Percentiles rank a stretch among this genome's conserved stretches.
Conservation (phyloP, 2,113 vertebrate genomes). For the Dolichallabes microphthalmus region DNA sequence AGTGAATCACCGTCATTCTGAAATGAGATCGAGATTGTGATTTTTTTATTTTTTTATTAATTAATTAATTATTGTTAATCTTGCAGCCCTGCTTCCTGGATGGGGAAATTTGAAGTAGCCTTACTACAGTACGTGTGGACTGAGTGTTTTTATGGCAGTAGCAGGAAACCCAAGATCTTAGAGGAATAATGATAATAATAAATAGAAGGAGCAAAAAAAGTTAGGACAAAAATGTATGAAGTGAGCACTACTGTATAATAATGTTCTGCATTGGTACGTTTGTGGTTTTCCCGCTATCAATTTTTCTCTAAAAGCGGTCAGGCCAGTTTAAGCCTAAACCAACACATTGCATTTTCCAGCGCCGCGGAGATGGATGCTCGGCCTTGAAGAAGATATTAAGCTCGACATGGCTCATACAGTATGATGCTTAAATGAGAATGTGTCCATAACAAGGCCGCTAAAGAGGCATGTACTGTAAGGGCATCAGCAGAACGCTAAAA, state of each 20-base stretch:
- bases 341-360: constrained; percentile 38
- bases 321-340: constrained; percentile 51
- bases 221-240: too few relatives aligned
- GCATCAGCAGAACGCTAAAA: constrained; percentile 27
- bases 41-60: too few relatives aligned
- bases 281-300: background rate
- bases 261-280: background rate
- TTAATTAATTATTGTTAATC: too few relatives aligned
- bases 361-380: constrained; percentile 38
- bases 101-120: background rate
- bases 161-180: background rate
- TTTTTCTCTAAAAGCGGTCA: constrained; percentile 14
- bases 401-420: constrained; percentile 41
- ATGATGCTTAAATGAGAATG: constrained; percentile 27
- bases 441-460: constrained; percentile 26
- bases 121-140: background rate
- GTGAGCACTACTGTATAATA: background rate
- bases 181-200: background rate
- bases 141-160: background rate
- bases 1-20: too few relatives aligned
- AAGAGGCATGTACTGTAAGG: constrained; percentile 12
- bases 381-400: constrained; percentile 42
- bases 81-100: too few relatives aligned
- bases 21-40: too few relatives aligned
- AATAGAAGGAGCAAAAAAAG: background rate